Conservation (phyloP, 2,113 vertebrate species). For the Equus przewalskii region DNA sequence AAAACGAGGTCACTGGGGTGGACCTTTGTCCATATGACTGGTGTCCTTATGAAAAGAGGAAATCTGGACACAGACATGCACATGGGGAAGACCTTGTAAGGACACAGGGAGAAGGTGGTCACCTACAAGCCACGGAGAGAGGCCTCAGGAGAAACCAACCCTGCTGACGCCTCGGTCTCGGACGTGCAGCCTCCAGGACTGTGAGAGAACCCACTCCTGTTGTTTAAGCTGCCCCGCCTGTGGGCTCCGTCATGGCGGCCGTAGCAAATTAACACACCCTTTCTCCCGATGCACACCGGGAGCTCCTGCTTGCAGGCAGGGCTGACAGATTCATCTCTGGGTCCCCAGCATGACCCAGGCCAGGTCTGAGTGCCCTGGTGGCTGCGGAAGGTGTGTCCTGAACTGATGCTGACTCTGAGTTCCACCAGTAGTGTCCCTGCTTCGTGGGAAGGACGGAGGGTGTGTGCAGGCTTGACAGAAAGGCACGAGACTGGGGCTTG, state of each 20-base stretch:
- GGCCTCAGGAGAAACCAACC: background rate
- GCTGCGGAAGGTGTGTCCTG: accelerated
- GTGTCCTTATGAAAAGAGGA: background rate
- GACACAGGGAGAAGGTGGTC: background rate
- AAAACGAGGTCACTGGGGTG: background rate
- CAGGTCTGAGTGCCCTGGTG: background rate
- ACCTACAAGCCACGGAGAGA: accelerated
- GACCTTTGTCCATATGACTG: background rate
- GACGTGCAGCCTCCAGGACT: no score
- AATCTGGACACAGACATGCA: background rate
- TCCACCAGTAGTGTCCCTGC: background rate
- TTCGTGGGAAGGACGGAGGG: background rate
- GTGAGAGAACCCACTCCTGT: no score
- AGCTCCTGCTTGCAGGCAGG: background rate
- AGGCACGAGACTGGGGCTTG: accelerated
- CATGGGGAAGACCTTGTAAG: background rate
- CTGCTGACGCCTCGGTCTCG: accelerated
- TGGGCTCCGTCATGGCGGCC: background rate
- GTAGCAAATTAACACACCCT: accelerated
- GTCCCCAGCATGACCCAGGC: background rate
- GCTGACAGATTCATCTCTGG: background rate
- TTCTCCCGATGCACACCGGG: accelerated
- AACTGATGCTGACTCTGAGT: accelerated
- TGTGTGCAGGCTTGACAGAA: no score
- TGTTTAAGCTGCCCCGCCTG: background rate